Evolutionary conservation across 1,140 invertebrate species (phyloP).

Genomic region (Dendrolimus kikuchii): DNA sequence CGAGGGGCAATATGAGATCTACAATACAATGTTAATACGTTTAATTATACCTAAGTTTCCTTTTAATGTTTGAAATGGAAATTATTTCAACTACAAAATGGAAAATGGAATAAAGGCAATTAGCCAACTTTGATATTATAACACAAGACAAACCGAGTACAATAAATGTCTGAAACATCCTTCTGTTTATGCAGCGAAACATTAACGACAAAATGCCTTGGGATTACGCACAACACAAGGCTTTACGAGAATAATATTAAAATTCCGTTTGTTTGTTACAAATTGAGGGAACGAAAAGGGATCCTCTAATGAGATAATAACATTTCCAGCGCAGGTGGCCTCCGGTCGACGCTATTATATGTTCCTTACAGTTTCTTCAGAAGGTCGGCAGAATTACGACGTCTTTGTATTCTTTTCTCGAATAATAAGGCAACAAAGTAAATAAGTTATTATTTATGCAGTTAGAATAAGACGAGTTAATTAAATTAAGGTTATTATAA

Average conservation of each 20-base stretch:
- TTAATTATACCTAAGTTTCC: neutral
- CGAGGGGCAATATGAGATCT: too few relatives aligned
- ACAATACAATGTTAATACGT: neutral
- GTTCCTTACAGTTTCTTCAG: slow-evolving; percentile 11
- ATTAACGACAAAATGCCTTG: slow-evolving; percentile 15
- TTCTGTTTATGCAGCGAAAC: slow-evolving; percentile 10
- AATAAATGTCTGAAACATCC: slow-evolving; percentile 11
- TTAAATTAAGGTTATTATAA: too few relatives aligned
- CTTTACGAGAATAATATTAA: slow-evolving; percentile 33
- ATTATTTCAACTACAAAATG: slow-evolving; percentile 3
- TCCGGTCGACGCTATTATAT: slow-evolving; percentile 21
- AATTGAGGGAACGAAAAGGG: slow-evolving; percentile 41
- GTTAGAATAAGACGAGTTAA: too few relatives aligned
- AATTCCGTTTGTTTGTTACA: slow-evolving; percentile 47
- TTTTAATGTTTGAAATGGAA: slow-evolving; percentile 3
- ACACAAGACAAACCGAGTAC: slow-evolving; percentile 14
- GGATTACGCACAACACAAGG: slow-evolving; percentile 21
- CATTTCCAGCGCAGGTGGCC: slow-evolving; percentile 40
- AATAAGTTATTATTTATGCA: too few relatives aligned
- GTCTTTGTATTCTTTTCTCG: too few relatives aligned
- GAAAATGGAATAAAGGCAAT: slow-evolving; percentile 1
- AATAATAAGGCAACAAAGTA: too few relatives aligned
- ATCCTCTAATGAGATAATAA: slow-evolving; percentile 50
- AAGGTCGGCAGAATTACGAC: too few relatives aligned
- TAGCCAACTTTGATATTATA: slow-evolving; percentile 8